Base-by-base conservation (phyloP, 2,797 vertebrate species). In the Ceyx erithaca region DNA sequence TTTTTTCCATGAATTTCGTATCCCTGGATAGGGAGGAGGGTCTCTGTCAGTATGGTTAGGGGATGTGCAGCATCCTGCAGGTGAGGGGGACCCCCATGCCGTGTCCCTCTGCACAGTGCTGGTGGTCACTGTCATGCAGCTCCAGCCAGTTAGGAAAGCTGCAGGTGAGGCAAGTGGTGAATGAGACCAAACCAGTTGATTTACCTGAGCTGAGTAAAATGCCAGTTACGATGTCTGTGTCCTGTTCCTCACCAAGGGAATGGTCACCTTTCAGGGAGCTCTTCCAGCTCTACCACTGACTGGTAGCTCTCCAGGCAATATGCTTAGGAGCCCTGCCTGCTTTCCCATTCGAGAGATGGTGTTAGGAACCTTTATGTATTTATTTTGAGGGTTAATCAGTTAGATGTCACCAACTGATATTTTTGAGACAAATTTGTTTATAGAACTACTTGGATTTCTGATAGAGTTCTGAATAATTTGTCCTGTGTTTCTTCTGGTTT, bases 201-300 rank as follows among this genome's bases (percentile, higher is more conserved):
- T 72, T 7, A 7, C 9, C 25, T 0, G 7, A 37, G 33, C 26
- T 5, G 28, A 26, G 28, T 28, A 41, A 40, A 77, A 46, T 54
- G 20, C 11, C 16, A 4, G 37, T 64, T 69, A n/a, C 1, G 4
- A 21, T 16, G 21, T 37, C 33, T 0, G 0, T 67, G 71, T 33
- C 15, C 19, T 21, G 22, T 46, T 17, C 41, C n/a, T 64, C 37
- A 16, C 21, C 31, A 20, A 0, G 1, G 30, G 58, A 31, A 20
- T 37, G 68, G 43, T 8, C 33, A 41, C 13, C 46, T 35, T 1
- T 33, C 7, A 9, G 41, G 21, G 45, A 26, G 21, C 10, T 63
- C 12, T 30, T 49, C 28, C 66, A 73, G 46, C 49, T 64, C n/a
- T 52, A 41, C 51, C n/a, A 1, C 31, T 10, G 59, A 6, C 35